Base-by-base conservation (phyloP, 2,113 vertebrate species). In the Gallinago media region DNA sequence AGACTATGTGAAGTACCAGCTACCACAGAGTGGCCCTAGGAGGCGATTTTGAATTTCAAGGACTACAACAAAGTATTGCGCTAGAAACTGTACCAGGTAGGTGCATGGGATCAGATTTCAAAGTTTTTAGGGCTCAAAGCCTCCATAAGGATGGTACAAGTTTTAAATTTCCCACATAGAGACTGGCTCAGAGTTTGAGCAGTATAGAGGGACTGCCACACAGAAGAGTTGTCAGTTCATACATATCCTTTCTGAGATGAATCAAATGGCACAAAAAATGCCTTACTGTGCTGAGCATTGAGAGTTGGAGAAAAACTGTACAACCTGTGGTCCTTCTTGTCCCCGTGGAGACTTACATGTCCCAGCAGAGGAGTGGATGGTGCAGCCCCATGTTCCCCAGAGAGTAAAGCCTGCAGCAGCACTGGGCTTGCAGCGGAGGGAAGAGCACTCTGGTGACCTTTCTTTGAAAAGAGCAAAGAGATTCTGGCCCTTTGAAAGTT, bases 71-170 rank as follows among this genome's bases (percentile, higher is more conserved):
- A 73, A 84, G 13, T 56, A 32, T 63, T 78, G 8, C 11, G 65
- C 75, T 52, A 67, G 76, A 56, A 89, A 15, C 2, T 21, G 31
- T 54, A 77, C 23, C 8, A 49, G 42, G 22, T 14, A 75, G 29
- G 32, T 75, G 68, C 20, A 84, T 20, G 47, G 34, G n/a, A 74
- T 18, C 16, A 71, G 5, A 89, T 56, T 87, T 67, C 32, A 81
- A 87, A 85, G 9, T 32, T 92, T 92, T 93, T 54, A 79, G 25
- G 19, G 25, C 25, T 88, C 34, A 87, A 89, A 91, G 70, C 12
- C 22, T 75, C 76, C 12, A 11, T 59, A 80, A 93, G 15, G 27
- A 67, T 3, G 15, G n/a, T 62, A 27, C 6, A 71, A 81, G 34
- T 75, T 87, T 84, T 63, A 42, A 62, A 52, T 8, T 49, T 82